These are phyloP conservation scores for Brachyhypopomus occidentalis DNA, from an alignment of 2,113 vertebrate genomes.

Conservation along the genomic window DNA sequence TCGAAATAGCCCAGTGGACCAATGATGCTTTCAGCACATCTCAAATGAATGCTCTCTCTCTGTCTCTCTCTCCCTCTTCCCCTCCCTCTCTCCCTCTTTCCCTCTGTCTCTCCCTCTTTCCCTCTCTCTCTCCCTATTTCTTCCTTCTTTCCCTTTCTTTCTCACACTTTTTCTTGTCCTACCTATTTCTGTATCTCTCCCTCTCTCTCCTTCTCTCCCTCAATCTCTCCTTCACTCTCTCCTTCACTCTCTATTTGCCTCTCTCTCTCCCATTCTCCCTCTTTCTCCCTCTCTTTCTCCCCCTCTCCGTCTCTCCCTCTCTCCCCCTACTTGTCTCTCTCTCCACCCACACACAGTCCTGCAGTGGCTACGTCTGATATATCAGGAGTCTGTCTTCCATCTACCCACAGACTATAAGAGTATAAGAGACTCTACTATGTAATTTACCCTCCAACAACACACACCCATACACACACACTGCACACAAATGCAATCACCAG, in stretches of 20 bases:
- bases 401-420: slow-evolving; percentile 18
- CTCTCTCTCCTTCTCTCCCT: not conserved
- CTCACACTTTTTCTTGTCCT: not conserved
- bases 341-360: slow-evolving; percentile 37
- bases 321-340: slow-evolving; percentile 1
- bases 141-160: not conserved
- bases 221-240: no score
- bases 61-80: not conserved
- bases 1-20: not conserved
- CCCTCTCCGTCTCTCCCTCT: not conserved
- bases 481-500: not conserved
- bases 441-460: slow-evolving; percentile 13
- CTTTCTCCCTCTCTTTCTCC: not conserved
- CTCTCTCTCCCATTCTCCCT: slow-evolving; percentile 11
- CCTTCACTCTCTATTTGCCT: no score
- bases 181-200: not conserved
- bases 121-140: not conserved
- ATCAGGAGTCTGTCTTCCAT: slow-evolving; percentile 34
- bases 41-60: not conserved
- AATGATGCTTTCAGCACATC: not conserved
- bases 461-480: not conserved
- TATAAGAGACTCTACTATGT: slow-evolving; percentile 18
- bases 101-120: not conserved
- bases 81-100: slow-evolving; percentile 12
- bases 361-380: slow-evolving; percentile 34